phyloP scores from a whole-genome alignment of 2,888 invertebrate species.

The Stramonita haemastoma region DNA sequence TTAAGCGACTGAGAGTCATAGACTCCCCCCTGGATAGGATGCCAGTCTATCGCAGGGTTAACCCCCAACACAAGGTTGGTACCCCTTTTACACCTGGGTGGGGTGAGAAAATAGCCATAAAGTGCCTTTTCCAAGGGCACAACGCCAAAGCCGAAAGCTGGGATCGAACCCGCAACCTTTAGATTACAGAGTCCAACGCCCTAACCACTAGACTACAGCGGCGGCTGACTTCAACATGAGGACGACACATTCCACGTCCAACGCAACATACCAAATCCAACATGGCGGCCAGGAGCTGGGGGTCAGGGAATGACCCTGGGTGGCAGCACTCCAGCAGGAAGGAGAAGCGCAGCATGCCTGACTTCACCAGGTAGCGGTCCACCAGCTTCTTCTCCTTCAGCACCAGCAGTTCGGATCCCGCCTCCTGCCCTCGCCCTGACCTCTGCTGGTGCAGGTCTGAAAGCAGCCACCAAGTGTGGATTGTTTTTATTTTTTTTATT shows the following conservation, averaged over 20 bases:
- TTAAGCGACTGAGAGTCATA: too few species aligned
- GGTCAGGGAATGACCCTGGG: conserved; percentile 97
- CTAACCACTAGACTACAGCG: too few species aligned
- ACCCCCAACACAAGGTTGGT: too few species aligned
- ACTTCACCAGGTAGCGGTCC: conserved; percentile 84
- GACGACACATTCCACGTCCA: conserved; percentile 37
- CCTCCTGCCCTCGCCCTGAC: conserved; percentile 54
- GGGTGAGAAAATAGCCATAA: too few species aligned
- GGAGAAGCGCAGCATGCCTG: conserved; percentile 93
- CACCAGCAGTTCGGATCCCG: conserved; percentile 87
- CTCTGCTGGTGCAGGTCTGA: conserved; percentile 51
- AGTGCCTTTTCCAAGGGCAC: too few species aligned
- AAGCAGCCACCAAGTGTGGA: not conserved
- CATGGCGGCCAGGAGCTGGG: conserved; percentile 94
- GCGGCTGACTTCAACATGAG: too few species aligned
- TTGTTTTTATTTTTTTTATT: not conserved
- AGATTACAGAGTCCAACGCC: too few species aligned
- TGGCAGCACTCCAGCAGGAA: conserved; percentile 96
- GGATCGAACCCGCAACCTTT: too few species aligned
- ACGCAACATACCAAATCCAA: conserved; percentile 88
- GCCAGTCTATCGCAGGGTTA: too few species aligned
- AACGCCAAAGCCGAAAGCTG: too few species aligned
- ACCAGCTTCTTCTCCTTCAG: conserved; percentile 92
- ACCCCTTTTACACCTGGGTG: too few species aligned
- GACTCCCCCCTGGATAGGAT: too few species aligned